Evolutionary conservation across 2,797 vertebrate species (phyloP).

Genomic region (Ptychadena robeensis): DNA sequence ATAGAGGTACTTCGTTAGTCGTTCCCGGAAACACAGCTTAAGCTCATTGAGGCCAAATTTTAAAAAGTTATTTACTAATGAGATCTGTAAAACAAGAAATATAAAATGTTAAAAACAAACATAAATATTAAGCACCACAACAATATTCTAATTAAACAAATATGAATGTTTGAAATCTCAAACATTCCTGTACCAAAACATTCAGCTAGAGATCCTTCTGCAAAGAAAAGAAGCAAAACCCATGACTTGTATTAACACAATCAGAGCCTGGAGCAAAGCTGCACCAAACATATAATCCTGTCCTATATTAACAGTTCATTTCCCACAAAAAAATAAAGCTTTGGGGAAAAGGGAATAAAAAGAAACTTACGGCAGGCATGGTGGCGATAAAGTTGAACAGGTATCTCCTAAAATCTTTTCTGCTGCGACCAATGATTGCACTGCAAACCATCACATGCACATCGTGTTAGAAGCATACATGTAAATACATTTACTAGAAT

Average conservation of each 20-base stretch:
- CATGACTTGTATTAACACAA: neutral
- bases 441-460: slow-evolving; percentile 88
- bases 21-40: slow-evolving; percentile 91
- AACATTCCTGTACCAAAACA: too few relatives aligned
- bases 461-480: slow-evolving; percentile 71
- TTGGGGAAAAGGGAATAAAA: slow-evolving; percentile 2
- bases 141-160: too few relatives aligned
- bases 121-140: too few relatives aligned
- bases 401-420: slow-evolving; percentile 94
- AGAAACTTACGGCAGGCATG: slow-evolving; percentile 95
- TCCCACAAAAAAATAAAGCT: neutral
- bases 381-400: slow-evolving; percentile 94
- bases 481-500: neutral
- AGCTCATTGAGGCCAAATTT: slow-evolving; percentile 94
- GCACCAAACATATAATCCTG: slow-evolving; percentile 7
- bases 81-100: slow-evolving; percentile 80
- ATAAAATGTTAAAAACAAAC: neutral
- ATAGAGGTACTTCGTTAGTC: slow-evolving; percentile 91
- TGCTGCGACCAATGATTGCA: slow-evolving; percentile 96
- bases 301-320: neutral
- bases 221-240: neutral
- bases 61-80: slow-evolving; percentile 95
- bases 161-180: too few relatives aligned
- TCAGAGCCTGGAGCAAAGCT: neutral
- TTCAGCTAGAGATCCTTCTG: too few relatives aligned